A percentile compares a stretch with the other conserved stretches of the same genome.
Evolutionary conservation across 2,113 vertebrate species (phyloP).

Genomic region (Corvus moneduloides): DNA sequence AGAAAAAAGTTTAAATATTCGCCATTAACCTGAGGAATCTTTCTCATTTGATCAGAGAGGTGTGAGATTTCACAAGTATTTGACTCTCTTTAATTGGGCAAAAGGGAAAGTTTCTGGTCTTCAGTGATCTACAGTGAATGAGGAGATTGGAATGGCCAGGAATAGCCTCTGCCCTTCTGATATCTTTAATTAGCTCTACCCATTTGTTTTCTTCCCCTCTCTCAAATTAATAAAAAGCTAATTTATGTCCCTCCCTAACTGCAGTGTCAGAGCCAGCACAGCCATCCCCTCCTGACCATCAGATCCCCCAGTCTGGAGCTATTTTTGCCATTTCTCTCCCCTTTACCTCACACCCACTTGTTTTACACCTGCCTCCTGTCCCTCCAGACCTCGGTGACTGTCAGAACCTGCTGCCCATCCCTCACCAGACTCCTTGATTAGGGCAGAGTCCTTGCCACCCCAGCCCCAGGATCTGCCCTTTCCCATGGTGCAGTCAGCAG

Average conservation of each 20-base stretch:
- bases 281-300: not conserved
- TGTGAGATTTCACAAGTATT: not conserved
- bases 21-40: not conserved
- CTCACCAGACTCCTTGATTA: not conserved
- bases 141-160: not conserved
- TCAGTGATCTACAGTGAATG: not conserved
- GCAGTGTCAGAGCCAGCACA: not conserved
- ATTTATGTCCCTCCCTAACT: not conserved
- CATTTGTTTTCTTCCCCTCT: not conserved
- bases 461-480: not conserved
- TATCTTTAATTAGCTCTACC: not conserved
- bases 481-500: not conserved
- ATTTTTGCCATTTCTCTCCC: not conserved
- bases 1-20: not conserved
- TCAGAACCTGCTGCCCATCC: not conserved
- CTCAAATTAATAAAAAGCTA: not conserved
- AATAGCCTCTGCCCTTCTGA: not conserved
- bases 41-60: not conserved
- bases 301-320: not conserved
- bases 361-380: not conserved
- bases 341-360: not conserved
- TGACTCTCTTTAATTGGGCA: not conserved
- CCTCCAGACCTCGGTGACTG: not conserved
- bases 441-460: not conserved
- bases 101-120: not conserved